Percentiles rank a stretch among this genome's conserved stretches.
Evolutionary conservation across 2,888 invertebrate genomes (phyloP).

Genomic region (Rhimphoctona megacephalus): DNA sequence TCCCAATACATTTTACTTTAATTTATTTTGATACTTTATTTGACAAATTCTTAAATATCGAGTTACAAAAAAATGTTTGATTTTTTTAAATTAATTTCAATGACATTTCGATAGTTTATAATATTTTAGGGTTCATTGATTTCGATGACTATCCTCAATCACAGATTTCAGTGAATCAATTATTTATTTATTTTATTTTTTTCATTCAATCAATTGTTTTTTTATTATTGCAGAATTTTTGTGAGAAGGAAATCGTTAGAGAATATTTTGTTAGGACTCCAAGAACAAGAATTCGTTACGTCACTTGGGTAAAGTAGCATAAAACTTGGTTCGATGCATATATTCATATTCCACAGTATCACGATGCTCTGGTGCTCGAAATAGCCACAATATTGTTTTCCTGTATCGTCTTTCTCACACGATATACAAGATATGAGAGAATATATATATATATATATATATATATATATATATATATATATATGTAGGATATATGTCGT

Average conservation of each 20-base stretch:
- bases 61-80: background rate
- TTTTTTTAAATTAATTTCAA: no score
- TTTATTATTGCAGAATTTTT: background rate
- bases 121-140: background rate
- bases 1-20: no score
- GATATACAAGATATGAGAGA: conserved; percentile 47
- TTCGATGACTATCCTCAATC: background rate
- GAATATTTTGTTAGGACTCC: conserved; percentile 67
- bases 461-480: no score
- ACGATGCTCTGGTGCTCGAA: conserved; percentile 30
- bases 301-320: conserved; percentile 70
- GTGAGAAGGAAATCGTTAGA: conserved; percentile 34
- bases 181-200: background rate
- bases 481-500: conserved; percentile 15
- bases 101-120: background rate
- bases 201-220: background rate
- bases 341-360: conserved; percentile 27
- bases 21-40: no score
- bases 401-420: conserved; percentile 56
- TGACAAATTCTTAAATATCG: no score
- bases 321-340: conserved; percentile 38
- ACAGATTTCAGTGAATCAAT: background rate
- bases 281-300: conserved; percentile 79
- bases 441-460: conserved; percentile 40
- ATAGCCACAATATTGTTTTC: conserved; percentile 44